Base-by-base conservation (phyloP, 2,797 vertebrate species). In the Psittacula derbiana region DNA sequence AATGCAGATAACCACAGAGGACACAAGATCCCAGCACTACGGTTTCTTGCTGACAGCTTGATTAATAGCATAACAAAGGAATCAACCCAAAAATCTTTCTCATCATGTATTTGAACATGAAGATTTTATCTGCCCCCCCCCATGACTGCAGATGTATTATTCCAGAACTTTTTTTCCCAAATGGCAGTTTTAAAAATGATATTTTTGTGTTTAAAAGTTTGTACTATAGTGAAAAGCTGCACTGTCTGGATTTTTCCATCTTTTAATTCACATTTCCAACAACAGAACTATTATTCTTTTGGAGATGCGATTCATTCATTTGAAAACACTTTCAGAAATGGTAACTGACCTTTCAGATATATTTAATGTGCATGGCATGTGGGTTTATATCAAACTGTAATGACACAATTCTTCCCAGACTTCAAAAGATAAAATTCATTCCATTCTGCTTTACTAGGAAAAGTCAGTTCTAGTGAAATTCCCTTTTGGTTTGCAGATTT, bases 401-500 rank as follows among this genome's bases (percentile, higher is more conserved):
- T 6, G 18, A 64, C 14, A 78, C 8, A 50, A 52, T 70, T 76
- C 23, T 86, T 67, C 38, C 28, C 71, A 70, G 33, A 72, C 33
- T 88, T 81, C 16, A 73, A 81, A 70, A 75, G 38, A 47, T 31
- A 18, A 86, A 57, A 57, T 43, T 60, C 44, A 78, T 86, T 87
- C 60, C 67, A 14, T 46, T 65, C 49, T 73, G 79, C 27, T 78
- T 7, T 71, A 61, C 23, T n/a, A 53, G 49, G 49, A 53, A 49
- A 85, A 65, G 30, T 64, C 40, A 74, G 20, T 52, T 81, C 16
- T 67, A 61, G 7, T 33, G 49, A 80, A 85, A 85, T 74, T 95
- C 50, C 36, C 57, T 80, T 94, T 85, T 72, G 43, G 57, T 72
- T 95, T 86, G 83, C 64, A 87, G 52, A 40, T 87, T 87, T 80